Base-by-base conservation (phyloP, 2,888 invertebrate species). In the Eurytoma californica region DNA sequence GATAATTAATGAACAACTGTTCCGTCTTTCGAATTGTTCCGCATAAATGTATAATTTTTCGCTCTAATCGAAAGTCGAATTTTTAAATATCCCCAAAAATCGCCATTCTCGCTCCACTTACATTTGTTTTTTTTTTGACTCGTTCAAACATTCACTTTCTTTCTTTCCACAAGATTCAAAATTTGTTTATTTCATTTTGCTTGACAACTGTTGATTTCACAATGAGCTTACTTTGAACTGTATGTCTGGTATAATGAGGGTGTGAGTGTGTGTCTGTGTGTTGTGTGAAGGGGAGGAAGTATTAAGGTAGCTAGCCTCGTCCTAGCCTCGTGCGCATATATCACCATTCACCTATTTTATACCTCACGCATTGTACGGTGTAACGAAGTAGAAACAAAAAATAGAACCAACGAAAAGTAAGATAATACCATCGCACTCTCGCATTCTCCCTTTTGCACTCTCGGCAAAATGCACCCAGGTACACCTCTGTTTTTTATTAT, bases 251-350 rank as follows among this genome's bases (percentile, higher is more conserved):
- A 61, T 3, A 28, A 57, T 39, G 67, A 58, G 47, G 49, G 4
- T 16, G 3, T 30, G 14, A 24, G 14, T 55, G 82, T 83, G 65
- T 80, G 81, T 82, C 81, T 82, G 79, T 83, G 7, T 14, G 49
- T 60, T n/a, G 55, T 39, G 39, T 65, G 57, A 30, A 61, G 60
- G 14, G 14, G 49, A 51, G 14, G 20, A 82, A 83, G 81, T 87
- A 86, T 85, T 83, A 84, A 85, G 89, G 88, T 89, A 87, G 88
- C 89, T 90, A 90, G 89, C 88, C 88, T 89, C 89, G 89, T 89
- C 88, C 89, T 87, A 89, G 90, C 90, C 90, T 89, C 90, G 89
- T 85, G 86, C 86, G 87, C 79, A 86, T 83, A 82, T 83, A 69
- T 79, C 63, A 79, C 63, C 61, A 63, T 75, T 81, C 39, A 63